Percentiles rank a stretch among this genome's conserved stretches.
phyloP scores from a whole-genome alignment of 2,888 invertebrate species.

The Calameuta pallipes region DNA sequence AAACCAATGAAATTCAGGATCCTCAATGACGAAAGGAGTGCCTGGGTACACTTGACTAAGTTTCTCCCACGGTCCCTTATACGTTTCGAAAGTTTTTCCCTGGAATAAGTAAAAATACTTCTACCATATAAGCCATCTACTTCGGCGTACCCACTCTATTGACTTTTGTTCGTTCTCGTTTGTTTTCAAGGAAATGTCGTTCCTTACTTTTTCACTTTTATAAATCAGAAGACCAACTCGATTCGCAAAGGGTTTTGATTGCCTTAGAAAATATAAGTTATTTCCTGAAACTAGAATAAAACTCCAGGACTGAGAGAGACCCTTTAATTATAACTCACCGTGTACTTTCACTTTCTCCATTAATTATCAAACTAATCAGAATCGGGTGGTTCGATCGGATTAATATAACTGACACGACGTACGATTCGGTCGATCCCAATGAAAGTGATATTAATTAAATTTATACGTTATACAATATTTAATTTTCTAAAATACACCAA shows the following conservation, averaged over 20 bases:
- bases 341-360: not conserved
- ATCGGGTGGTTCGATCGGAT: too few species aligned
- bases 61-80: not conserved
- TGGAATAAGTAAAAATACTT: not conserved
- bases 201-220: not conserved
- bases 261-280: not conserved
- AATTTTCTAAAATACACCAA: not conserved
- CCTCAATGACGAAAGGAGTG: not conserved
- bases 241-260: not conserved
- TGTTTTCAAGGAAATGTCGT: not conserved
- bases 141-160: not conserved
- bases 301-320: not conserved
- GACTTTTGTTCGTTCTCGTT: not conserved
- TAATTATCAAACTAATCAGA: not conserved
- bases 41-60: not conserved
- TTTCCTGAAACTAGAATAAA: not conserved
- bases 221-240: not conserved
- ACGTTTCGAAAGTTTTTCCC: not conserved
- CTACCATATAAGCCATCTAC: not conserved
- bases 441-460: not conserved
- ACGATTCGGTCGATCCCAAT: not conserved
- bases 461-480: not conserved
- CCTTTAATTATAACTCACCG: not conserved
- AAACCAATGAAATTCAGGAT: not conserved
- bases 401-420: not conserved